Conservation (phyloP, 92 coral and sea anemone genomes). For the Scolanthus callimorphus region DNA sequence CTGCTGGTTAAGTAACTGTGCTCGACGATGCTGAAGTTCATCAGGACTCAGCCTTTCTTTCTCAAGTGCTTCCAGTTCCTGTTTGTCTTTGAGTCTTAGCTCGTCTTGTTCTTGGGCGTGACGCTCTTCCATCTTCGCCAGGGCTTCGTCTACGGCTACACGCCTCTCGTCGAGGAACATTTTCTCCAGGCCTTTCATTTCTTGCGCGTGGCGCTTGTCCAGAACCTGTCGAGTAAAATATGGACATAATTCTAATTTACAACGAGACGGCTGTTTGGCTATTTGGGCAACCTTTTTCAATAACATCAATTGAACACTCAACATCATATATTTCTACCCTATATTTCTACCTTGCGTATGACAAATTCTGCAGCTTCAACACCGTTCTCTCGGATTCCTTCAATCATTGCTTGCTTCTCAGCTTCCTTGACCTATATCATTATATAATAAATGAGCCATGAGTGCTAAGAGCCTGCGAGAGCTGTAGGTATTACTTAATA, state of each 20-base stretch:
- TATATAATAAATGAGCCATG: background rate
- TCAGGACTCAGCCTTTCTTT: conserved; percentile 66
- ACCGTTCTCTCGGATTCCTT: conserved; percentile 96
- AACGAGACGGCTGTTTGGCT: too few species aligned
- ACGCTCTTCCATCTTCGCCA: conserved; percentile 90
- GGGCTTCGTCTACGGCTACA: conserved; percentile 91
- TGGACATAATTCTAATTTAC: too few species aligned
- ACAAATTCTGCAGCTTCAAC: conserved; percentile 94
- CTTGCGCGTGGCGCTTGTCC: conserved; percentile 88
- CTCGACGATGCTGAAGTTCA: conserved; percentile 83
- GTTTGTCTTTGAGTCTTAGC: conserved; percentile 61
- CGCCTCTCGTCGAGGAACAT: conserved; percentile 94
- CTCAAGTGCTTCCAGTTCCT: conserved; percentile 74
- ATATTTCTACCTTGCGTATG: conserved; percentile 97
- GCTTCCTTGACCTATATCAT: conserved; percentile 78
- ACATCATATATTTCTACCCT: too few species aligned
- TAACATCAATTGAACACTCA: too few species aligned
- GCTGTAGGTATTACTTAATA: background rate
- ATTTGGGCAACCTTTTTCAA: too few species aligned
- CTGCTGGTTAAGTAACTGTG: conserved; percentile 87
- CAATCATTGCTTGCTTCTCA: conserved; percentile 95
- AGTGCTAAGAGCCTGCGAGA: too few species aligned
- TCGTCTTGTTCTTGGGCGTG: conserved; percentile 87
- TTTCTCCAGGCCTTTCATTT: conserved; percentile 80
- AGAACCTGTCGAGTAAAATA: conserved; percentile 50